Base-by-base conservation (phyloP, 2,888 invertebrate species). In the Eilema depressum region DNA sequence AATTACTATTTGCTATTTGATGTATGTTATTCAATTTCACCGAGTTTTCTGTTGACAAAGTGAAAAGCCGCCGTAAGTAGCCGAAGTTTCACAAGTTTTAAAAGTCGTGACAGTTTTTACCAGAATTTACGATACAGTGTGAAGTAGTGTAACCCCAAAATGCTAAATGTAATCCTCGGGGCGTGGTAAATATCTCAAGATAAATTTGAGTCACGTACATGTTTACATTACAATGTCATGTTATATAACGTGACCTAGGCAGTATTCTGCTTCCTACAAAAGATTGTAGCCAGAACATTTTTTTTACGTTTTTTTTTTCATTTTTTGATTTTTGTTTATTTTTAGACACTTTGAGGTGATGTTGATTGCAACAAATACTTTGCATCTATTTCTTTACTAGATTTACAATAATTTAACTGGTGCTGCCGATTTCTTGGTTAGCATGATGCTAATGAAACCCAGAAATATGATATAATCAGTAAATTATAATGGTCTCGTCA, bases 31-130 rank as follows among this genome's bases (percentile, higher is more conserved):
- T 83, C 80, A 81, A 83, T 83, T 83, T 78, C 81, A 73, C 75
- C 78, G 82, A 87, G 83, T 86, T 87, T 83, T 86, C 84, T 87
- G 87, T 84, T 77, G 79, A 85, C 87, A 83, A 84, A 82, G 80
- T 81, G 80, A 82, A 87, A 83, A 85, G 83, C 86, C 82, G 83
- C 83, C 78, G 79, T 80, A 83, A 83, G 81, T 83, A 78, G 78
- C 78, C 81, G 76, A 84, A 86, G 80, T 82, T 82, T 78, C 77
- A 78, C 82, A 78, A 87, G 83, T 87, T 86, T 75, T 77, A 74
- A 64, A 75, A 84, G 76, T 85, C 84, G 83, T 85, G 86, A 86
- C 86, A 85, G 85, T 83, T 87, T 87, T 86, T 86, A 85, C 83
- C 82, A 78, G 81, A 85, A 87, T 81, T 84, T 83, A 84, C 82